These are phyloP conservation scores for Falco columbarius DNA, from an alignment of 2,797 vertebrate species.

Conservation along the genomic window DNA sequence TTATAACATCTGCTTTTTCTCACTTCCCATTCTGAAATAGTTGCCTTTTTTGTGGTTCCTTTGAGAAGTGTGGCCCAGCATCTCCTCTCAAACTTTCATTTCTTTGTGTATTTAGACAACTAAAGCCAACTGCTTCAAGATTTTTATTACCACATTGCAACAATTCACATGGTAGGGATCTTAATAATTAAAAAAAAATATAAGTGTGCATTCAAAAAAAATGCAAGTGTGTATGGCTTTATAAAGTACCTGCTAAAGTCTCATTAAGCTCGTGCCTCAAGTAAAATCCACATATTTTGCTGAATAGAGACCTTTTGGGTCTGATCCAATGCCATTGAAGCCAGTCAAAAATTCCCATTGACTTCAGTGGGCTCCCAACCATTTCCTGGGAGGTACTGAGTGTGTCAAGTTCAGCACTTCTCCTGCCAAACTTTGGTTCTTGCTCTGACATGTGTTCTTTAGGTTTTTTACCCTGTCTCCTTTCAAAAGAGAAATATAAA, in stretches of 20 bases:
- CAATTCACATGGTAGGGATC: background rate
- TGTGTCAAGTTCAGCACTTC: slow-evolving; percentile 28
- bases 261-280: slow-evolving; percentile 9
- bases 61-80: slow-evolving; percentile 2
- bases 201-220: background rate
- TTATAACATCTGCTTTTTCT: slow-evolving; percentile 12
- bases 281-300: slow-evolving; percentile 27
- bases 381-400: slow-evolving; percentile 47
- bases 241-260: background rate
- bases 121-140: background rate
- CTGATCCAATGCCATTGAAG: background rate
- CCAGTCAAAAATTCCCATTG: slow-evolving; percentile 43
- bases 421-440: background rate
- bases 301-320: background rate
- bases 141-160: background rate
- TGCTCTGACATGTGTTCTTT: background rate
- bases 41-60: slow-evolving; percentile 49
- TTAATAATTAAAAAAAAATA: background rate
- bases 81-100: background rate
- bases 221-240: background rate
- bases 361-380: slow-evolving; percentile 7
- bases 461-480: background rate
- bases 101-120: background rate
- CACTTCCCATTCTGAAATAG: slow-evolving; percentile 38
- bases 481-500: background rate